Evolutionary conservation across 2,888 invertebrate genomes (phyloP).

Genomic region (Orthonychiurus folsomi): DNA sequence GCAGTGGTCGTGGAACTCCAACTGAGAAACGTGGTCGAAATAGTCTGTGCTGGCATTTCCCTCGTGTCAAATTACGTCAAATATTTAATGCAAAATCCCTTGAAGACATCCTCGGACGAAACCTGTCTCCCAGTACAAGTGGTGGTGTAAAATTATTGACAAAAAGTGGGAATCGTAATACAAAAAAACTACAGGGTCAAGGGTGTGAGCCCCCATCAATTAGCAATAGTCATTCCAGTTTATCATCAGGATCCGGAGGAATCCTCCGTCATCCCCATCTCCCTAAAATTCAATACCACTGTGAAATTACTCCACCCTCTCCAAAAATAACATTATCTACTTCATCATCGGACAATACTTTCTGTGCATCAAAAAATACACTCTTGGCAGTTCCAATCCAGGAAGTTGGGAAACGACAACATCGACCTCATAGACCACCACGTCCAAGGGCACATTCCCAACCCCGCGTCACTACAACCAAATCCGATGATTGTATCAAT

Average conservation of each 20-base stretch:
- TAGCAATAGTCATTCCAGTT: neutral
- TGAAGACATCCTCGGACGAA: conserved; percentile 30
- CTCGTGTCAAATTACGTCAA: conserved; percentile 34
- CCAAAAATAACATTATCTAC: neutral
- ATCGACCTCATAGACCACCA: neutral
- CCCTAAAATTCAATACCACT: neutral
- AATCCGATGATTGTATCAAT: conserved; percentile 38
- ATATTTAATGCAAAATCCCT: conserved; percentile 39
- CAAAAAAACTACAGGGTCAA: too few relatives aligned
- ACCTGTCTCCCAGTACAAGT: neutral
- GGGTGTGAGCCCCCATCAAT: neutral
- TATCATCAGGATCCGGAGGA: neutral
- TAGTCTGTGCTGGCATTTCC: conserved; percentile 37
- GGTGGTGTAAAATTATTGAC: neutral
- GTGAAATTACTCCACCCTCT: neutral
- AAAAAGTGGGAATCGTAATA: too few relatives aligned
- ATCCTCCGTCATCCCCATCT: neutral
- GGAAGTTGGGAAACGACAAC: neutral
- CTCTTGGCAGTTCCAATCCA: neutral
- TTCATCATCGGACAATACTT: neutral
- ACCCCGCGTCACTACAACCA: conserved; percentile 27
- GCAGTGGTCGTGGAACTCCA: neutral
- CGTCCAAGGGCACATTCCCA: neutral
- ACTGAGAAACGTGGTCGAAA: neutral
- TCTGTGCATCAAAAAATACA: neutral